Base-by-base conservation (phyloP, 2,113 vertebrate genomes). In the Dasyprocta punctata region DNA sequence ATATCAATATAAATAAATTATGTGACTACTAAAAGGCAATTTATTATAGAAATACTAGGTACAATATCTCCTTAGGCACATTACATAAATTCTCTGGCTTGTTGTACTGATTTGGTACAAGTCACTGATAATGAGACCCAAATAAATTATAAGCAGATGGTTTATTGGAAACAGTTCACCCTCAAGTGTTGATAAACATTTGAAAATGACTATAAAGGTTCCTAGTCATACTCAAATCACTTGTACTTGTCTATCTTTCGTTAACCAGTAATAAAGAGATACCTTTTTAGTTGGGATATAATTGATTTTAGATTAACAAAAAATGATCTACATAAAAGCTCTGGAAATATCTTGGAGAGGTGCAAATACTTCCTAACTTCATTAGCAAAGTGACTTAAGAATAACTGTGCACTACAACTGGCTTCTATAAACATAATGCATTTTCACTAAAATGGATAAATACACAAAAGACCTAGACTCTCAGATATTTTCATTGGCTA, bases 101-200 rank as follows among this genome's bases (percentile, higher is more conserved):
- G 33, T 86, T 86, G 28, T 60, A 84, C 19, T 38, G 16, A 73
- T 96, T 69, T 88, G 56, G 33, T 86, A 69, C 9, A 81, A 96
- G 2, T 82, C 92, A 5, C 14, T 88, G 7, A 44, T 86, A 86
- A 90, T 80, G 24, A 41, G 49, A 77, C 56, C 95, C 38, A 90
- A 81, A 36, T 36, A 86, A 95, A 86, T 95, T 95, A 90, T 83
- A 86, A 95, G 81, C 56, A 97, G 49, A 90, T 94, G 77, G 26
- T 82, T 95, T 92, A 92, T 60, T 85, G 73, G 56, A 65, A 95
- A 67, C 58, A 36, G 12, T 90, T 97, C 38, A 95, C 11, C 38
- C 24, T 95, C 12, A 93, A 93, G 69, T 63, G 36, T 73, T 92
- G 90, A 96, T 47, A 96, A 86, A 89, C 36, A 83, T 87, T 92